Base-by-base conservation (phyloP, 2,113 vertebrate species). In the Piaya cayana region DNA sequence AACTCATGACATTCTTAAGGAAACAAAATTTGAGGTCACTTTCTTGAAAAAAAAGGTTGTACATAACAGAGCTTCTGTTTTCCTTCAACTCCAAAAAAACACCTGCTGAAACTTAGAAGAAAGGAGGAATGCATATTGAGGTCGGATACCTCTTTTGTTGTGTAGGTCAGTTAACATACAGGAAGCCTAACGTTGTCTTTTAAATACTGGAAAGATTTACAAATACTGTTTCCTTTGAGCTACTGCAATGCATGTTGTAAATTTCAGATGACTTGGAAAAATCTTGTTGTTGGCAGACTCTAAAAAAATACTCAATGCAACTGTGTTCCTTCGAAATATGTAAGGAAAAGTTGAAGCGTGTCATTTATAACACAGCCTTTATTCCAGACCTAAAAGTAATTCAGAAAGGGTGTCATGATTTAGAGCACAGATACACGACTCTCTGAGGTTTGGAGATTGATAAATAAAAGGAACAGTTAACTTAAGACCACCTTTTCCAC, bases 391-490 rank as follows among this genome's bases (percentile, higher is more conserved):
- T 89, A 53, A 90, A 62, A 92, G 45, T 58, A 82, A 74, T 87
- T 95, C 62, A 77, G 36, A 65, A 84, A 47, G 34, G 8, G 11
- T 69, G 30, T 89, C 87, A 39, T 75, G 43, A 59, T 81, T 90
- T 64, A 74, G 47, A 75, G 21, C 63, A 67, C 1, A 15, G 49
- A 86, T 67, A 58, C 29, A 9, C 36, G 93, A 8, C 21, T 87
- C 37, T 76, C 88, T 43, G 75, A 22, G 15, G 47, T 70, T 94
- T 32, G 50, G 43, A 93, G 78, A 83, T 88, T 79, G 32, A 39
- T 88, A 91, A 94, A 72, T 94, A 86, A 90, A 92, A 77, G 29
- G 59, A 56, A 29, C 50, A 25, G 50, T 95, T 96, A 80, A 63
- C 67, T 58, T 94, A 92, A 92, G 82, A 55, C 68, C 75, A 92